A percentile compares a stretch with the other conserved stretches of the same genome.
Evolutionary conservation across 2,888 invertebrate species (phyloP).

Genomic region (Andricus curvator): DNA sequence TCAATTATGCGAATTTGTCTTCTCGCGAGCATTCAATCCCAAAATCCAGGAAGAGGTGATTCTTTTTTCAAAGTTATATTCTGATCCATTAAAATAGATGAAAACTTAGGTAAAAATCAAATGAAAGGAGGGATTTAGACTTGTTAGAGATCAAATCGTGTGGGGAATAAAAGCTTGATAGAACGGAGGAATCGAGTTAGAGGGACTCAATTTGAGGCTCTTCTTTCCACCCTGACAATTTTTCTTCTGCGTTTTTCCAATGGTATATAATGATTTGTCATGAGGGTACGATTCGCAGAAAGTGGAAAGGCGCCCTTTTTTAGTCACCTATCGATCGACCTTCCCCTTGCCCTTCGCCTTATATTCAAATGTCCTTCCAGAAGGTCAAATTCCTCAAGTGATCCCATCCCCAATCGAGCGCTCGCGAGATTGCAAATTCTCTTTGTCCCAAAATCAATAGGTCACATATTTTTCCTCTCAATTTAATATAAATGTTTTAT

Average conservation of each 20-base stretch:
- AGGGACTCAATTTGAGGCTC: neutral
- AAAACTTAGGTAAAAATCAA: no score
- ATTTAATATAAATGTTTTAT: neutral
- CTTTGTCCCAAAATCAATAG: neutral
- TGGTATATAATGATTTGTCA: constrained; percentile 10
- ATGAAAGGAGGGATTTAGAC: no score
- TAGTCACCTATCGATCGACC: neutral
- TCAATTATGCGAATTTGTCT: neutral
- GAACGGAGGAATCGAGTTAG: neutral
- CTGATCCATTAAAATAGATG: no score
- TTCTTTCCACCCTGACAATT: neutral
- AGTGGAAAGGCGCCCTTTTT: constrained; percentile 26
- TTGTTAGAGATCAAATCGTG: no score
- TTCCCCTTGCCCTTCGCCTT: constrained; percentile 15
- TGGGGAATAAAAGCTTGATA: no score
- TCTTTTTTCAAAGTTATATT: no score
- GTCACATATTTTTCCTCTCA: neutral
- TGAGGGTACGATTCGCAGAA: neutral
- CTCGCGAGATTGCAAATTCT: constrained; percentile 5
- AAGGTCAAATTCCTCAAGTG: constrained; percentile 38
- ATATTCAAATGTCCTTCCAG: constrained; percentile 11
- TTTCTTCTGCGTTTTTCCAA: neutral
- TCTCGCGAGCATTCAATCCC: neutral
- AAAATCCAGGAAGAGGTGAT: neutral
- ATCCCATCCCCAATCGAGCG: constrained; percentile 4